Evolutionary conservation across 2,113 vertebrate species (phyloP).

Genomic region (Oxygymnocypris stewartii): DNA sequence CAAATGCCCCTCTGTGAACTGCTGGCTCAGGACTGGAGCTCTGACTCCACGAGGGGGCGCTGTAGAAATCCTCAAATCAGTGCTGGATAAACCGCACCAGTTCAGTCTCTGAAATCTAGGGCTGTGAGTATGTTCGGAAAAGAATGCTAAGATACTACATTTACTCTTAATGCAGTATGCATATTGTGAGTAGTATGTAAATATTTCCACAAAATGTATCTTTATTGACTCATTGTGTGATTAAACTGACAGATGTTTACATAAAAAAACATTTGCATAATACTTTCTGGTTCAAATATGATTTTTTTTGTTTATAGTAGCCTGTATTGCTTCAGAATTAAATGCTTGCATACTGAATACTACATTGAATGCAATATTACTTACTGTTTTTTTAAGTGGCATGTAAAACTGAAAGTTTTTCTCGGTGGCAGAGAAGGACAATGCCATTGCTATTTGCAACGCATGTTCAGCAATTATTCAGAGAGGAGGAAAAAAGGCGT

Average conservation of each 20-base stretch:
- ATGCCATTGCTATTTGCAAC: no score
- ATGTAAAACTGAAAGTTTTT: background rate
- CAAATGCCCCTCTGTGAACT: conserved; percentile 59
- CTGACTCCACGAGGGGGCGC: conserved; percentile 12
- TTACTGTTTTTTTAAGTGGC: background rate
- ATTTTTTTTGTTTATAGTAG: background rate
- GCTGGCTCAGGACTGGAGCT: conserved; percentile 47
- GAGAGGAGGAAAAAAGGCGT: no score
- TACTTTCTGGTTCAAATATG: background rate
- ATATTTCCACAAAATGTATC: background rate
- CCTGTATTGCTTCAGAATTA: background rate
- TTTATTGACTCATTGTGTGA: background rate
- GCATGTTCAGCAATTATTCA: no score
- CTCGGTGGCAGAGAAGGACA: no score
- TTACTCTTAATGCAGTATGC: background rate
- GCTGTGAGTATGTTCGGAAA: background rate
- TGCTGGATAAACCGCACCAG: background rate
- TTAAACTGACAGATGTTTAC: background rate
- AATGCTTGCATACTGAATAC: no score
- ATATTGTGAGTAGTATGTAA: no score
- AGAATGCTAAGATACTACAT: background rate
- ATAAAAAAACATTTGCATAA: background rate
- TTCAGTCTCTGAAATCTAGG: conserved; percentile 20
- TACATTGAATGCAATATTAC: background rate
- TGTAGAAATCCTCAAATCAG: background rate